These are phyloP conservation scores for Chaetogeoica ovagalla DNA, from an alignment of 2,888 invertebrate species.

Conservation along the genomic window DNA sequence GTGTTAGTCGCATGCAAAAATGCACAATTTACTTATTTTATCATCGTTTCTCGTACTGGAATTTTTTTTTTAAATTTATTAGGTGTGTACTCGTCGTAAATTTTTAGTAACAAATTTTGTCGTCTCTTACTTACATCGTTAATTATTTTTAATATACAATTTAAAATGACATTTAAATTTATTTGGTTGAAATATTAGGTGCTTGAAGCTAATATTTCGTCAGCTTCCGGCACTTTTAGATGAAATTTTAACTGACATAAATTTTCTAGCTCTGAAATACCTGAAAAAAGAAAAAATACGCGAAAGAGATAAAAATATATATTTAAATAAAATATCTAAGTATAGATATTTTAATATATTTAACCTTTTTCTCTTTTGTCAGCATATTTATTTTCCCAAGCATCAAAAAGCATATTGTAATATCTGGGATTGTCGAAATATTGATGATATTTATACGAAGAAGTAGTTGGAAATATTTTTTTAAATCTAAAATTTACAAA, in stretches of 20 bases:
- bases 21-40: too few relatives aligned
- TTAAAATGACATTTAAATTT: too few relatives aligned
- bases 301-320: neutral
- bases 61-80: too few relatives aligned
- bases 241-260: slow-evolving; percentile 74
- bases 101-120: too few relatives aligned
- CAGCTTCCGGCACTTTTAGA: slow-evolving; percentile 63
- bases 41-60: too few relatives aligned
- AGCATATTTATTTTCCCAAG: slow-evolving; percentile 82
- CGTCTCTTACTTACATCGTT: too few relatives aligned
- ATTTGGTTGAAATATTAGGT: too few relatives aligned
- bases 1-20: too few relatives aligned
- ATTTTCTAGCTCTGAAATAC: slow-evolving; percentile 65
- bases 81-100: too few relatives aligned
- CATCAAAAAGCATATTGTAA: slow-evolving; percentile 88
- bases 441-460: slow-evolving; percentile 76
- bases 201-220: slow-evolving; percentile 19
- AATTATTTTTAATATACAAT: too few relatives aligned
- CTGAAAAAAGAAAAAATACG: slow-evolving; percentile 58
- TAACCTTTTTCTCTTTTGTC: slow-evolving; percentile 69
- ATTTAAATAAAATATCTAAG: too few relatives aligned
- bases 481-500: slow-evolving; percentile 65
- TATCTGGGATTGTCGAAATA: slow-evolving; percentile 83
- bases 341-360: slow-evolving; percentile 55
- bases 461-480: slow-evolving; percentile 80